Base-by-base conservation (phyloP, 2,888 invertebrate genomes). In the Drosophila quinaria region DNA sequence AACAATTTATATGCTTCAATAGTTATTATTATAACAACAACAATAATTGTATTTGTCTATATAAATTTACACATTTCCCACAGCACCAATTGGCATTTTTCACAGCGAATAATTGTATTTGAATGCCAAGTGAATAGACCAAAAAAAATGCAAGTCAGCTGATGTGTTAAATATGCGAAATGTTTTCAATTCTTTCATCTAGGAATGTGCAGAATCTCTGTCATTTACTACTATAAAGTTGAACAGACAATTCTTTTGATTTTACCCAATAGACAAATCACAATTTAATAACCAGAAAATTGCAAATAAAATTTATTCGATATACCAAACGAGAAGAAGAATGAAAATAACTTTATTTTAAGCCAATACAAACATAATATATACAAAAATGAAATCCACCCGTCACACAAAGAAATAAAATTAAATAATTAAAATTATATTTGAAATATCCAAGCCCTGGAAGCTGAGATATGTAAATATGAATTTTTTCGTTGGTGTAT, bases 81-180 rank as follows among this genome's bases (percentile, higher is more conserved):
- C 47, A 25, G 55, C 88, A 61, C 70, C 82, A 80, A 87, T 87
- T 85, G 77, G 47, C 37, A 51, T 51, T 52, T 73, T 76, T 52
- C 52, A 31, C 19, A 8, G 39, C 49, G 13, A 3, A 37, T 54
- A 71, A 58, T 55, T 63, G 25, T 8, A 58, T 62, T 49, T 50
- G 25, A 35, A 39, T 49, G 10, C 29, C n/a, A 11, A 13, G 6
- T 39, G 31, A 52, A 47, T 52, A 61, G n/a, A 59, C 49, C 41
- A 35, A 67, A 29, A 67, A 29, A 29, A 41, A 41, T 77, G 1
- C 54, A 51, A 33, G 15, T 55, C 41, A 55, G 25, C 17, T 49
- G 39, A 49, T 17, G 37, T 55, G 39, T 49, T 63, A 58, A 63
- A 65, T 35, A 50, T 71, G 60, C 59, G 33, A 51, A 56, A 47